Evolutionary conservation across 2,797 vertebrate species (phyloP).

Genomic region (Simalia tracyae): DNA sequence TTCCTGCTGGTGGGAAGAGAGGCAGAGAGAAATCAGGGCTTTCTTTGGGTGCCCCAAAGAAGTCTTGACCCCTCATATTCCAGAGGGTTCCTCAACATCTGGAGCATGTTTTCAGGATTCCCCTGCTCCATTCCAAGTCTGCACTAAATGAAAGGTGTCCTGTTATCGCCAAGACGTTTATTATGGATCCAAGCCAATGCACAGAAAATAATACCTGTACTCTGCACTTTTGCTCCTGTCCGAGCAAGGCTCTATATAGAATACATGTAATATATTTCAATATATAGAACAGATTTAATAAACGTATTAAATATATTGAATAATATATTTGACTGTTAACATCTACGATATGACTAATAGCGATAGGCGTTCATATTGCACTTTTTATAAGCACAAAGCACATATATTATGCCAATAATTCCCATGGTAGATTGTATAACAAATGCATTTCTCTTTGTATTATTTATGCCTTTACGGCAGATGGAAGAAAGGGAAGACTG

Average conservation of each 20-base stretch:
- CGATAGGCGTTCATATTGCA: not conserved
- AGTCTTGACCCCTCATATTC: not conserved
- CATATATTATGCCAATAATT: not conserved
- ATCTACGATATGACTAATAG: not conserved
- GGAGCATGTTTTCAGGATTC: not conserved
- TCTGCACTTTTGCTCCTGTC: not conserved
- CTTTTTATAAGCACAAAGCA: not conserved
- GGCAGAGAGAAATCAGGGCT: not conserved
- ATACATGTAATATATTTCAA: not conserved
- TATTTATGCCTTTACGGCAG: not conserved
- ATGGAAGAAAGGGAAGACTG: not conserved
- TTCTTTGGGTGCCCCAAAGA: not conserved
- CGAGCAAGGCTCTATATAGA: not conserved
- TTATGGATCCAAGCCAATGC: not conserved
- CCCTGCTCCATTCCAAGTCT: not conserved
- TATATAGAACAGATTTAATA: not conserved
- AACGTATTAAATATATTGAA: not conserved
- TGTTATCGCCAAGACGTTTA: not conserved
- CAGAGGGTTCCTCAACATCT: not conserved
- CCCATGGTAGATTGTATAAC: not conserved
- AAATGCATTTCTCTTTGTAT: not conserved
- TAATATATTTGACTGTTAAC: not conserved
- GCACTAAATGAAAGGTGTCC: not conserved
- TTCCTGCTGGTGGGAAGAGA: not conserved
- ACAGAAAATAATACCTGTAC: not conserved